phyloP scores from a whole-genome alignment of 2,888 invertebrate species.

The Philaethria dido region DNA sequence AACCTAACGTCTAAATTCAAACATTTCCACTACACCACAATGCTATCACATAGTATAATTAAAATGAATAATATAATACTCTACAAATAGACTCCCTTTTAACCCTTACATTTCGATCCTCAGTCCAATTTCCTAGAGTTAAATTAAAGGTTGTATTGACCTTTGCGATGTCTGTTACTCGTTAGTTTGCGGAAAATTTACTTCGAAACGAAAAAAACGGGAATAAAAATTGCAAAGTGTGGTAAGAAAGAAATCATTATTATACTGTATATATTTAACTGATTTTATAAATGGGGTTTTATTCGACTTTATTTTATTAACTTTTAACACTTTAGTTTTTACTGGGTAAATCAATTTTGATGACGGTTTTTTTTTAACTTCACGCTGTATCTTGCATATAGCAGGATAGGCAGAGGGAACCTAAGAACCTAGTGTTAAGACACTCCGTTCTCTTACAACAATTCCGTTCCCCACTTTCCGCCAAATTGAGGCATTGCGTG shows the following conservation, averaged over 20 bases:
- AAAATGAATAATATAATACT: constrained; percentile 32
- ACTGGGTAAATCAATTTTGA: too few species aligned
- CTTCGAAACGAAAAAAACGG: constrained; percentile 3
- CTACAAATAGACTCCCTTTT: constrained; percentile 27
- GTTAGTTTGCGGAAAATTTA: constrained; percentile 38
- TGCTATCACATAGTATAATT: constrained; percentile 31
- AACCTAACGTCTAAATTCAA: background rate
- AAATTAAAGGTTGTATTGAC: constrained; percentile 45
- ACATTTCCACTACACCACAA: background rate
- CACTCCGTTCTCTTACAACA: too few species aligned
- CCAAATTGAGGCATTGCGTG: too few species aligned
- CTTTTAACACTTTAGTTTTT: too few species aligned
- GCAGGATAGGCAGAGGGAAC: too few species aligned
- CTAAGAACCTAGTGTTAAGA: too few species aligned
- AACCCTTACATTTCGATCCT: constrained; percentile 45
- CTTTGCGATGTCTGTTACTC: constrained; percentile 41
- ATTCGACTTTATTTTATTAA: too few species aligned
- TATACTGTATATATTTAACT: background rate
- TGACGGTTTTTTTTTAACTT: too few species aligned
- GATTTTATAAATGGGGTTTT: too few species aligned
- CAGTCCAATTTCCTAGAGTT: constrained; percentile 47
- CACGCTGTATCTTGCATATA: too few species aligned
- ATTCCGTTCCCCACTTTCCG: too few species aligned
- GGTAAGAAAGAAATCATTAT: constrained; percentile 2
- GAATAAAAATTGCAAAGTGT: constrained; percentile 13